A percentile compares a stretch with the other conserved stretches of the same genome.
These are phyloP conservation scores for Ferdinandea cuprea DNA, from an alignment of 2,888 invertebrate species.

Conservation along the genomic window DNA sequence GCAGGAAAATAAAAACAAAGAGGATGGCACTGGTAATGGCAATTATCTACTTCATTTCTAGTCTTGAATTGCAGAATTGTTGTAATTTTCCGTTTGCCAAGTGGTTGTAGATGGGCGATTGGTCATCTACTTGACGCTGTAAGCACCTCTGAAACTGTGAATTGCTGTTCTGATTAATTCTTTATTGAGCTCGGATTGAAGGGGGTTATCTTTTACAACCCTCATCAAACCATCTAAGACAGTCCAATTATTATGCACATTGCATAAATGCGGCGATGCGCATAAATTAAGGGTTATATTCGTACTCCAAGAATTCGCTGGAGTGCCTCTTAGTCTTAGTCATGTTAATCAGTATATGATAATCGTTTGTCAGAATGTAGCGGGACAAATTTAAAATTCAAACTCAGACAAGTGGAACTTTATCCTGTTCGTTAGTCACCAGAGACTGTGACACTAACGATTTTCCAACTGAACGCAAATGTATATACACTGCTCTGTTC, in stretches of 20 bases:
- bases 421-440: constrained; percentile 74
- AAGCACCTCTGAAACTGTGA: constrained; percentile 82
- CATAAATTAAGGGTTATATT: constrained; percentile 62
- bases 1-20: constrained; percentile 72
- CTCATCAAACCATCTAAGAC: constrained; percentile 26
- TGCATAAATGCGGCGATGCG: constrained; percentile 55
- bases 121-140: constrained; percentile 80
- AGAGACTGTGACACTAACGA: constrained; percentile 74
- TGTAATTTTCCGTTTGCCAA: constrained; percentile 39
- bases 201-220: constrained; percentile 28
- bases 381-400: constrained; percentile 74
- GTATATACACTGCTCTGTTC: constrained; percentile 22
- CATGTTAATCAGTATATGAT: constrained; percentile 83
- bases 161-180: constrained; percentile 76
- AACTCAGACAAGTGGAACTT: constrained; percentile 74
- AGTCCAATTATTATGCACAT: constrained; percentile 62
- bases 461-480: constrained; percentile 68
- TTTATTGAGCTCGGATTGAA: constrained; percentile 66
- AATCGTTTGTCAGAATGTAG: constrained; percentile 81
- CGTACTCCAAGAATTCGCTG: constrained; percentile 35
- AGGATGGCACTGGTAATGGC: constrained; percentile 58
- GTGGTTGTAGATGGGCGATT: constrained; percentile 66
- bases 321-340: constrained; percentile 76
- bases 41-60: constrained; percentile 70
- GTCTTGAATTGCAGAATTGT: constrained; percentile 64